Evolutionary conservation across 1,140 invertebrate species (phyloP), one percentile per base, ranked within the genome.

Genomic region (Lepidurus arcticus): DNA sequence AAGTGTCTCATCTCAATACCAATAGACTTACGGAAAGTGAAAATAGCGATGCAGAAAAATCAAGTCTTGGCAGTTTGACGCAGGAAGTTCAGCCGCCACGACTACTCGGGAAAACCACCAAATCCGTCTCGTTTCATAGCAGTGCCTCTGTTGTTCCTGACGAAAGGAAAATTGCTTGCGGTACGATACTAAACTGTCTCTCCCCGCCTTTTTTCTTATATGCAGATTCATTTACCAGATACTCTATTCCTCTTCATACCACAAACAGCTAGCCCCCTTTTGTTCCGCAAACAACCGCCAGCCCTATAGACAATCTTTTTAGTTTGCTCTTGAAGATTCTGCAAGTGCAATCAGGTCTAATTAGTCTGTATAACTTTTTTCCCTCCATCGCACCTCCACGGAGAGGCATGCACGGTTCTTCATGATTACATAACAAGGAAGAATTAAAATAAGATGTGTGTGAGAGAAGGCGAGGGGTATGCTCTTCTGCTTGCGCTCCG

Each of bases 71-170:
- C 16, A 65, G 21, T 8, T 16, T 21, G 9, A 10, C 53, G 53
- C 53, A 65, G 13, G 53, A 65, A 65, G 53, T 65, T 65, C 53
- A 21, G 53, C 13, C 53, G 5, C 53, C 16, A 21, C 53, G 53
- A 65, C 53, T 65, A 13, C 53, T 65, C 53, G 21, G 53, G 53
- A 65, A 65, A 65, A 65, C 53, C 53, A 65, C 53, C 16, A 65
- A 65, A 65, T 65, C 53, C 53, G 53, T 65, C 53, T 65, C 53
- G 53, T 65, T 65, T 21, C 53, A 65, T 65, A 65, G 53, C 53
- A 65, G 53, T 65, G 53, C 53, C 53, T 65, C 53, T n/a, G 53
- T 65, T 16, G 53, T 65, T 16, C 53, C 53, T n/a, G 53, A 65
- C 9, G 53, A 65, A 65, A 9, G 53, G 53, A 65, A 21, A 65